These are phyloP conservation scores for Diprion similis DNA, from an alignment of 1,140 invertebrate genomes.

Conservation along the genomic window DNA sequence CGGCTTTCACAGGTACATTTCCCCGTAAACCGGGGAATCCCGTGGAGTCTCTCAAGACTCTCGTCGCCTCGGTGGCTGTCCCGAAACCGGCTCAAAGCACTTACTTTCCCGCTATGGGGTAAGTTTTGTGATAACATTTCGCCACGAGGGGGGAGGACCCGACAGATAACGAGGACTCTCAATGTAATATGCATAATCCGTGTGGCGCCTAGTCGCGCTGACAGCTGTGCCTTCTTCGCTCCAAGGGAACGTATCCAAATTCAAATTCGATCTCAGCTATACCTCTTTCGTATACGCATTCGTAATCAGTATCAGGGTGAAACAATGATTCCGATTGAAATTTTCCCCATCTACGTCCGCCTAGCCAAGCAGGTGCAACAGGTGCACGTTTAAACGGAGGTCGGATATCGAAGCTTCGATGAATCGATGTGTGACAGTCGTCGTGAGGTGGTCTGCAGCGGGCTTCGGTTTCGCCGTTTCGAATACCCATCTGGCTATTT, in stretches of 20 bases:
- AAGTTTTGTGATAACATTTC: conserved; percentile 55
- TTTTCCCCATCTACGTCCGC: too few relatives aligned
- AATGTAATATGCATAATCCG: conserved; percentile 57
- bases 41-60: conserved; percentile 23
- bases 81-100: conserved; percentile 28
- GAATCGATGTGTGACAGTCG: too few relatives aligned
- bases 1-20: conserved; percentile 14
- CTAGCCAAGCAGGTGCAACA: too few relatives aligned
- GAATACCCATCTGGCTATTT: too few relatives aligned
- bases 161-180: conserved; percentile 27
- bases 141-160: conserved; percentile 45
- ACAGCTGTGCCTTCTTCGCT: background rate
- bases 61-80: conserved; percentile 38
- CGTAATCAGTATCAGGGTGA: too few relatives aligned
- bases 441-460: too few relatives aligned
- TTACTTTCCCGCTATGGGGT: conserved; percentile 48
- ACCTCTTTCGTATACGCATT: too few relatives aligned
- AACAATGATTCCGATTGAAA: too few relatives aligned
- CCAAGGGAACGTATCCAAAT: background rate
- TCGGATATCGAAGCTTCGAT: too few relatives aligned
- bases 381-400: too few relatives aligned
- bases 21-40: conserved; percentile 12
- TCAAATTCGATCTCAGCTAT: background rate
- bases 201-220: conserved; percentile 32
- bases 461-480: too few relatives aligned